These are phyloP conservation scores for Stercorarius parasiticus DNA, from an alignment of 2,113 vertebrate species.

Conservation along the genomic window DNA sequence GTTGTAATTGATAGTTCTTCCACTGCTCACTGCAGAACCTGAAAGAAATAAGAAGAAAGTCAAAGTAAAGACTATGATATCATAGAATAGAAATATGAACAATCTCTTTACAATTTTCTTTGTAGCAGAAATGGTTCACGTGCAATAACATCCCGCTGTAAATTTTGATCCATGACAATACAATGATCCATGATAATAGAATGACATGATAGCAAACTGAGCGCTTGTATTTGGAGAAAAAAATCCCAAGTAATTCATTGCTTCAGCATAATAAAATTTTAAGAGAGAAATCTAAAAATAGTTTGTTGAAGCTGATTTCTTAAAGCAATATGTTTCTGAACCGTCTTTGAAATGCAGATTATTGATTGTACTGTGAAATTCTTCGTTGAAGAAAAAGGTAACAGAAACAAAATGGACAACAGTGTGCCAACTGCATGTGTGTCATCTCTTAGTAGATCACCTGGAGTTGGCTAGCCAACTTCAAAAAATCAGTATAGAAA, in stretches of 20 bases:
- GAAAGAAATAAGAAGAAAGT: background rate
- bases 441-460: background rate
- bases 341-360: background rate
- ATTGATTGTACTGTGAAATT: background rate
- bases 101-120: background rate
- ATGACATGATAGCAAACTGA: background rate
- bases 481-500: background rate
- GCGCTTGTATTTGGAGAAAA: background rate
- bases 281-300: background rate
- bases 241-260: background rate
- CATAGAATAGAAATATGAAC: background rate
- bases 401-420: background rate
- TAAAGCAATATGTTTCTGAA: background rate
- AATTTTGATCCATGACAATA: background rate
- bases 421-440: background rate
- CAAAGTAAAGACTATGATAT: background rate
- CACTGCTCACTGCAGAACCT: background rate
- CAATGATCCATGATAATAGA: background rate
- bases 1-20: background rate
- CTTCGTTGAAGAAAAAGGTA: background rate
- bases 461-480: background rate
- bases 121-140: background rate
- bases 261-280: background rate
- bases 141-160: background rate
- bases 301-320: background rate